Conservation (phyloP, 1,140 invertebrate species). For the Microplitis mediator region DNA sequence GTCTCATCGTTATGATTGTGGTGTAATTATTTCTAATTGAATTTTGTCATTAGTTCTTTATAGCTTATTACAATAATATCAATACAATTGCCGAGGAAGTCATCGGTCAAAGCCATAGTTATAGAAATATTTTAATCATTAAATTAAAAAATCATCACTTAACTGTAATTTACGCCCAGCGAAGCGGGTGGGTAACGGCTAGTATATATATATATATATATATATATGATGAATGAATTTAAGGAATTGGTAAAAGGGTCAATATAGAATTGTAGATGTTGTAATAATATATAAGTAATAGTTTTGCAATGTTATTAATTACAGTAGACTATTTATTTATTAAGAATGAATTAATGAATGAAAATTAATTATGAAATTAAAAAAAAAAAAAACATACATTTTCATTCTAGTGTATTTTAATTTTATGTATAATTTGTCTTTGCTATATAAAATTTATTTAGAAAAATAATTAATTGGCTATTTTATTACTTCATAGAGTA, state of each 20-base stretch:
- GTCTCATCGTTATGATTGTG: too few species aligned
- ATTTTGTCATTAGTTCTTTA: too few species aligned
- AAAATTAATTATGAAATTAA: background rate
- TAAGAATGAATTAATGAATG: background rate
- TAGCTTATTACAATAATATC: too few species aligned
- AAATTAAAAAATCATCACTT: too few species aligned
- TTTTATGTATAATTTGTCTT: background rate
- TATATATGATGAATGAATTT: background rate
- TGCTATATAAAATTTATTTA: conserved; percentile 1
- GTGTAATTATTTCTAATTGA: too few species aligned
- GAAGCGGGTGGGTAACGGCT: too few species aligned
- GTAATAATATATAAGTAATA: background rate
- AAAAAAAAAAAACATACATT: background rate
- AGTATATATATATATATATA: background rate
- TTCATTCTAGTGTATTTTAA: background rate
- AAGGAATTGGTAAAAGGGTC: conserved; percentile 1
- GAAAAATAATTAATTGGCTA: background rate
- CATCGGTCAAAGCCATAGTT: too few species aligned
- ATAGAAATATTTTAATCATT: too few species aligned
- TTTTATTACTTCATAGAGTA: too few species aligned
- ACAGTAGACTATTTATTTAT: background rate
- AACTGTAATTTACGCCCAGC: too few species aligned
- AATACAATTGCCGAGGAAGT: too few species aligned
- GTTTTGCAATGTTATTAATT: background rate
- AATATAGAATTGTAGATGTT: conserved; percentile 3